These are phyloP conservation scores for Conops quadrifasciatus DNA, from an alignment of 2,888 invertebrate species.

Conservation along the genomic window DNA sequence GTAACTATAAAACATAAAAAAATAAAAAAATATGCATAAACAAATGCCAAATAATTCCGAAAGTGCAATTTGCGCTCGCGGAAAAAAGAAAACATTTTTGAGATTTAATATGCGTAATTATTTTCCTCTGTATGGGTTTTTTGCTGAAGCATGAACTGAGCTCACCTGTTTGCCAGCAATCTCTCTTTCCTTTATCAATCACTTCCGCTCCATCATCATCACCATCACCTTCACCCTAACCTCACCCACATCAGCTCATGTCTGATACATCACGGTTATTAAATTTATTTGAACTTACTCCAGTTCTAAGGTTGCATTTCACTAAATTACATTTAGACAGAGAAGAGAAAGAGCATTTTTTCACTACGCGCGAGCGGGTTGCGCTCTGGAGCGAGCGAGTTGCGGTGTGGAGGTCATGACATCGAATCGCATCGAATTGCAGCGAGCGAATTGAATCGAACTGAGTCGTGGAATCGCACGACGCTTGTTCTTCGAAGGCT, in stretches of 20 bases:
- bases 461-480: slow-evolving; percentile 11
- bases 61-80: too few relatives aligned
- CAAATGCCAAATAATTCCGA: too few relatives aligned
- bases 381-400: not conserved
- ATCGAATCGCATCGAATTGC: slow-evolving; percentile 26
- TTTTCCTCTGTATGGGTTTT: too few relatives aligned
- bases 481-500: not conserved
- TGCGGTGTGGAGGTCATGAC: slow-evolving; percentile 9
- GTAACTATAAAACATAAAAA: too few relatives aligned
- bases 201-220: not conserved
- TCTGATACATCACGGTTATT: slow-evolving; percentile 40
- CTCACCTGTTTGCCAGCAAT: too few relatives aligned
- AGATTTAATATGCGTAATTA: too few relatives aligned
- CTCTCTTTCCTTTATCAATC: not conserved
- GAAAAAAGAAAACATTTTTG: too few relatives aligned
- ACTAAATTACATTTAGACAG: slow-evolving; percentile 44
- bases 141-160: too few relatives aligned
- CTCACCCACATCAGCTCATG: slow-evolving; percentile 1
- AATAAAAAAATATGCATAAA: too few relatives aligned
- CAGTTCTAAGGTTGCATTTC: slow-evolving; percentile 45
- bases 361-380: not conserved
- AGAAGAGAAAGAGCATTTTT: slow-evolving; percentile 39
- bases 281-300: slow-evolving; percentile 46
- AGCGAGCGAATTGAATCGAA: slow-evolving; percentile 31
- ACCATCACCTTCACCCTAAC: not conserved